These are phyloP conservation scores for Dugesia japonica DNA, from an alignment of 2,888 invertebrate genomes.

Conservation along the genomic window DNA sequence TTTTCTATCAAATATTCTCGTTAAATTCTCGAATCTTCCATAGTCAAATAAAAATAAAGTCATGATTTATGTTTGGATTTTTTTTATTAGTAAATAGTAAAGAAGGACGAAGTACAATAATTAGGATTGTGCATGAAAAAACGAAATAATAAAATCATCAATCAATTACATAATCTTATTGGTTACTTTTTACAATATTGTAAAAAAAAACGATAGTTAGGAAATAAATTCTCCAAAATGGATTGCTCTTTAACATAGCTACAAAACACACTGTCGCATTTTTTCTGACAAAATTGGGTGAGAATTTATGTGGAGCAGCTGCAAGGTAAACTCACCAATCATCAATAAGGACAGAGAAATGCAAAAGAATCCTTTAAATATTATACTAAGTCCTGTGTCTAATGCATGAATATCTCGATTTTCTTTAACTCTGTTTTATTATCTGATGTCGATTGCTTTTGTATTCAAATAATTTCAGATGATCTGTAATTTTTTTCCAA, in stretches of 20 bases:
- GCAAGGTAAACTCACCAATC: slow-evolving; percentile 16
- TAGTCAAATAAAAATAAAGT: neutral
- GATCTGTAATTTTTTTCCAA: no score
- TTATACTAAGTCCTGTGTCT: neutral
- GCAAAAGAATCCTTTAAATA: slow-evolving; percentile 9
- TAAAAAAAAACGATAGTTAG: neutral
- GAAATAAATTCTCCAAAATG: neutral
- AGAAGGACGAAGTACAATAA: neutral
- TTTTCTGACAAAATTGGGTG: neutral
- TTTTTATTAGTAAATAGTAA: neutral
- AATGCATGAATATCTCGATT: neutral
- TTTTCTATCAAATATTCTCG: neutral
- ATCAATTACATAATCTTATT: slow-evolving; percentile 15
- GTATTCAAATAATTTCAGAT: no score
- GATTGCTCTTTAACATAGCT: slow-evolving; percentile 9
- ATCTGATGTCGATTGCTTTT: no score
- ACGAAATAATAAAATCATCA: neutral
- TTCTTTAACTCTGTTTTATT: neutral
- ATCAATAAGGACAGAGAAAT: slow-evolving; percentile 6
- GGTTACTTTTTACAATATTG: slow-evolving; percentile 8
- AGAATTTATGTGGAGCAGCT: slow-evolving; percentile 5
- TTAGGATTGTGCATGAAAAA: neutral
- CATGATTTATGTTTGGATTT: neutral
- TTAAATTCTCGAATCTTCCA: neutral
- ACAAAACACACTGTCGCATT: slow-evolving; percentile 16